Conservation (phyloP, 53 echinoderm and acorn worm species). For the Holothuria leucospilota region DNA sequence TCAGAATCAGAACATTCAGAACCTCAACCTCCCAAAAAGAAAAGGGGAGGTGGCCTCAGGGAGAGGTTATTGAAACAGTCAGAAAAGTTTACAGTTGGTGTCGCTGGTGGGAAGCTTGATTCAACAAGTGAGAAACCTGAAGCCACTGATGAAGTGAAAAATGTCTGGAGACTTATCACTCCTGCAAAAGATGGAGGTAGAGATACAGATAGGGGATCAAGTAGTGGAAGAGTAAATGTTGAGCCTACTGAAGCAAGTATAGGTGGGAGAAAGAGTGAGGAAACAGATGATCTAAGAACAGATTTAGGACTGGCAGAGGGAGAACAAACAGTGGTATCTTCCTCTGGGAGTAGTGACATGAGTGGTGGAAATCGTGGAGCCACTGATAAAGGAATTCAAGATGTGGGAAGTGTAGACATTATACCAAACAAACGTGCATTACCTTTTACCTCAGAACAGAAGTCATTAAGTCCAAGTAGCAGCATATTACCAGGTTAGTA, state of each 20-base stretch:
- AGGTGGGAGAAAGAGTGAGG: no score
- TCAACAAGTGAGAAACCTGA: no score
- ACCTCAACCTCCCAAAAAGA: not conserved
- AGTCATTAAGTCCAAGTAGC: not conserved
- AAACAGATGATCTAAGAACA: not conserved
- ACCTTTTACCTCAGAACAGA: not conserved
- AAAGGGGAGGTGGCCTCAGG: not conserved
- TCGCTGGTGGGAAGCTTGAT: not conserved
- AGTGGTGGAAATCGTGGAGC: no score
- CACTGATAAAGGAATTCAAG: no score
- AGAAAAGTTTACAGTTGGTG: conserved; percentile 27
- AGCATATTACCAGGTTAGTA: conserved; percentile 14
- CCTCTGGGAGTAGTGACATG: not conserved
- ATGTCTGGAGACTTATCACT: no score
- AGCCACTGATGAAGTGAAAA: not conserved
- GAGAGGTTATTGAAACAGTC: conserved; percentile 22
- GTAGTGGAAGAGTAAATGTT: no score
- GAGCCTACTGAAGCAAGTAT: no score
- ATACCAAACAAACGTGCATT: no score
- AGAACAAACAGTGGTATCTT: conserved; percentile 2
- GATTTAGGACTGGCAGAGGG: not conserved
- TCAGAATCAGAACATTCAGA: no score
- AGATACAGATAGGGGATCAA: not conserved
- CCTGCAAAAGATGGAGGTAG: not conserved
- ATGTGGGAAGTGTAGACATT: no score